Evolutionary conservation across 2,113 vertebrate genomes (phyloP).

Genomic region (Hypocryptadius cinnamomeus): DNA sequence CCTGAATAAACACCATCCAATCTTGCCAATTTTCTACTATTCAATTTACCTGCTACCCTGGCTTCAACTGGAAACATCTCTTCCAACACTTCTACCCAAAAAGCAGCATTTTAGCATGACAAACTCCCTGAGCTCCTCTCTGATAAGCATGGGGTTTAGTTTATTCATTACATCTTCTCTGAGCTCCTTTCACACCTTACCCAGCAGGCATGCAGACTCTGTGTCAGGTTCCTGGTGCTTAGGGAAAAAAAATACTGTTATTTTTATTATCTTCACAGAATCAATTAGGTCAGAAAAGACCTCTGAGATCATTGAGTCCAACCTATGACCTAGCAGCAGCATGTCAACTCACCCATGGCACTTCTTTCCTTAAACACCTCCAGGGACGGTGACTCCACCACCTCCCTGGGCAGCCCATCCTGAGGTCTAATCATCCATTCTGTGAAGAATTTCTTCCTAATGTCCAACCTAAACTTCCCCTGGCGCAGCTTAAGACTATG

Average conservation of each 20-base stretch:
- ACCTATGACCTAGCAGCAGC: not conserved
- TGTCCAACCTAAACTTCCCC: not conserved
- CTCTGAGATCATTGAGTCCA: not conserved
- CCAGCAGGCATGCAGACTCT: not conserved
- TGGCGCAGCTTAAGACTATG: fast-evolving
- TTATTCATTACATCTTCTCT: not conserved
- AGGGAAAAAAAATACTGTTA: not conserved
- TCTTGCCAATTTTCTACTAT: not conserved
- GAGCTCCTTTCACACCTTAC: not conserved
- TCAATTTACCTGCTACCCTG: not conserved
- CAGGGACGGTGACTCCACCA: not conserved
- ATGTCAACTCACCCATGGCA: not conserved
- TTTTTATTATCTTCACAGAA: not conserved
- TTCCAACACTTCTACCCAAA: not conserved
- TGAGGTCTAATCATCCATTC: not conserved
- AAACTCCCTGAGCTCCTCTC: not conserved
- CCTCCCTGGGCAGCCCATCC: not conserved
- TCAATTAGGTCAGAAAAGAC: not conserved
- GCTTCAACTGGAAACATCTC: not conserved
- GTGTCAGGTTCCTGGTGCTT: not conserved
- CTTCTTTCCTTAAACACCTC: not conserved
- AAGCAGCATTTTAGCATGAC: not conserved
- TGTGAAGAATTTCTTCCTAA: not conserved
- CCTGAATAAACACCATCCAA: not conserved
- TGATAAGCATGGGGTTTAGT: fast-evolving